A percentile compares a stretch with the other conserved stretches of the same genome.
These are phyloP conservation scores for Australoheros scitulus DNA, from an alignment of 2,113 vertebrate genomes.

Conservation along the genomic window DNA sequence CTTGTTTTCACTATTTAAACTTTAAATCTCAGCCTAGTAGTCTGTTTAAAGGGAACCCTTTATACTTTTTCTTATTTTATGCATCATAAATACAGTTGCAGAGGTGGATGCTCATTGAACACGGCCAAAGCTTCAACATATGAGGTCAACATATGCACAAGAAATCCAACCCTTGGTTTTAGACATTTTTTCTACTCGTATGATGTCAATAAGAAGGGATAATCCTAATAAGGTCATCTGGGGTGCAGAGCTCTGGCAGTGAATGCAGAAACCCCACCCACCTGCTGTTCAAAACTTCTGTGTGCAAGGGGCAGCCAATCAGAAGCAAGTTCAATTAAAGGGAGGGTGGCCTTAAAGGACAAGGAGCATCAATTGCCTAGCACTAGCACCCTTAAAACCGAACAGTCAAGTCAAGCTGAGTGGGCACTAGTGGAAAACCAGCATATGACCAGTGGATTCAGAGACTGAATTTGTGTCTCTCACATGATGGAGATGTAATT, in stretches of 20 bases:
- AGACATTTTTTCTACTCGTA: neutral
- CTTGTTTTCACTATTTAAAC: neutral
- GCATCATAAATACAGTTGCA: neutral
- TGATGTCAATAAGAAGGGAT: neutral
- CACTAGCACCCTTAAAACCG: neutral
- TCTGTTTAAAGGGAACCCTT: neutral
- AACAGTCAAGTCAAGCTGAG: neutral
- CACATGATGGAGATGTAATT: neutral
- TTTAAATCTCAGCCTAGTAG: neutral
- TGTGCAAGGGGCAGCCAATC: neutral
- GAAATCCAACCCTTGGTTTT: neutral
- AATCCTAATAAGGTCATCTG: neutral
- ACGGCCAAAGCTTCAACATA: neutral
- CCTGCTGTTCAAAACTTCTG: neutral
- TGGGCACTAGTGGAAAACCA: too few relatives aligned
- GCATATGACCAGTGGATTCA: neutral
- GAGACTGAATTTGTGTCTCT: neutral
- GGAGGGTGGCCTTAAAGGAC: neutral
- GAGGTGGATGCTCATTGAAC: neutral
- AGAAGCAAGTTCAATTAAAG: neutral
- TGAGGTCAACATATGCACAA: neutral
- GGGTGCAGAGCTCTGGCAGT: neutral
- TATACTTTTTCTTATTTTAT: neutral
- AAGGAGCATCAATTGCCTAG: neutral
- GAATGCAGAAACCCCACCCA: neutral